Percentiles rank a stretch among this genome's conserved stretches.
These are phyloP conservation scores for Halictus quadricinctus DNA, from an alignment of 2,888 invertebrate genomes.

Conservation along the genomic window DNA sequence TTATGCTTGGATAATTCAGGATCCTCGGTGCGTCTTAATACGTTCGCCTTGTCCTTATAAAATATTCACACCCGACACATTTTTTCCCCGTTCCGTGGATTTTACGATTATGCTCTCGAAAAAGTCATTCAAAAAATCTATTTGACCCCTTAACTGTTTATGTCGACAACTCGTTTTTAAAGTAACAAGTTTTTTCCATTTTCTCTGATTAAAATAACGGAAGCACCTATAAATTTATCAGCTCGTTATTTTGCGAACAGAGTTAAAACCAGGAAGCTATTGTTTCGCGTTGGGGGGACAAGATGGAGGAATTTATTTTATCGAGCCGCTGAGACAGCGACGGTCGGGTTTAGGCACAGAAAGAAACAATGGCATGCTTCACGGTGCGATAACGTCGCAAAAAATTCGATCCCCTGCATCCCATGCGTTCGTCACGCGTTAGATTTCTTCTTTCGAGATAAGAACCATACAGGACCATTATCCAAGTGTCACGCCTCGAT, in stretches of 20 bases:
- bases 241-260: neutral
- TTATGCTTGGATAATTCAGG: constrained; percentile 66
- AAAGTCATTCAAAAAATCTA: neutral
- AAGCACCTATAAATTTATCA: neutral
- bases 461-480: neutral
- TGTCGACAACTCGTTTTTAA: no score
- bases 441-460: neutral
- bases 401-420: neutral
- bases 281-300: neutral
- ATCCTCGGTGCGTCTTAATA: constrained; percentile 42
- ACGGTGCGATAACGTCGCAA: neutral
- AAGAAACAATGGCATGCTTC: neutral
- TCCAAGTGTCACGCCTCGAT: neutral
- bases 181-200: neutral
- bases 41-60: constrained; percentile 11
- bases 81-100: neutral
- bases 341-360: neutral
- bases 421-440: neutral
- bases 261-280: neutral
- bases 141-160: no score
- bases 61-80: neutral
- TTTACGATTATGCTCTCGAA: neutral
- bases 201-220: neutral
- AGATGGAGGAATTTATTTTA: neutral
- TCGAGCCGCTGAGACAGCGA: neutral